Evolutionary conservation across 2,888 invertebrate species (phyloP).

Genomic region (Cryptocephalus primarius): DNA sequence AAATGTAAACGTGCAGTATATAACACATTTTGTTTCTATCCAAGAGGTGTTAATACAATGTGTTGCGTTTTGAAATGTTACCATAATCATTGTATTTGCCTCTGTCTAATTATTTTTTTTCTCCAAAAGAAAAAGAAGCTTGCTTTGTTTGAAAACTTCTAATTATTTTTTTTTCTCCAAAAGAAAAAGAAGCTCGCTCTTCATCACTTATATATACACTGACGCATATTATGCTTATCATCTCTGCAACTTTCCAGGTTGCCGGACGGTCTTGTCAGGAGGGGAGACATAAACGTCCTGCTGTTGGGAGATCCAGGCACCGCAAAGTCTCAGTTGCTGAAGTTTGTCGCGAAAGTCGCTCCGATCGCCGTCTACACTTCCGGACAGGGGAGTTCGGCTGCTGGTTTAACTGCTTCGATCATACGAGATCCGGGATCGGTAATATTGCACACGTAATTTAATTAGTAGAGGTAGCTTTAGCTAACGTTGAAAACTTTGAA

Average conservation of each 20-base stretch:
- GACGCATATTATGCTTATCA: too few species aligned
- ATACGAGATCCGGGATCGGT: conserved; percentile 87
- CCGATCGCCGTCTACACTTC: conserved; percentile 96
- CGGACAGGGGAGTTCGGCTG: conserved; percentile 99
- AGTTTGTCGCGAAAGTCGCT: conserved; percentile 92
- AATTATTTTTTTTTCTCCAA: too few species aligned
- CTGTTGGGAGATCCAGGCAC: conserved; percentile 97
- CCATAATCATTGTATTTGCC: too few species aligned
- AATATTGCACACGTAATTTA: conserved; percentile 32
- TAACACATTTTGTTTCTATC: not conserved
- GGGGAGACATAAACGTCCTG: conserved; percentile 94
- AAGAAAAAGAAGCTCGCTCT: too few species aligned
- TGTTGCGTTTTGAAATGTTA: too few species aligned
- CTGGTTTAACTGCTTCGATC: conserved; percentile 96
- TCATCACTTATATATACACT: too few species aligned
- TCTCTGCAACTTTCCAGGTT: conserved; percentile 46
- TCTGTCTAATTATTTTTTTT: too few species aligned
- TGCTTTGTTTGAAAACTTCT: too few species aligned
- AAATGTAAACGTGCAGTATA: not conserved
- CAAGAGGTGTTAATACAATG: too few species aligned
- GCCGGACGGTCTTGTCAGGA: conserved; percentile 89
- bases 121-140: too few species aligned
- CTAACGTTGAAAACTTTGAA: not conserved
- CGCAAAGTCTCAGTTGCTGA: conserved; percentile 95
- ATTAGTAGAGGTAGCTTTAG: not conserved